Percentiles rank a stretch among this genome's conserved stretches.
Evolutionary conservation across 1,140 invertebrate genomes (phyloP).

Genomic region (Caenorhabditis latens): DNA sequence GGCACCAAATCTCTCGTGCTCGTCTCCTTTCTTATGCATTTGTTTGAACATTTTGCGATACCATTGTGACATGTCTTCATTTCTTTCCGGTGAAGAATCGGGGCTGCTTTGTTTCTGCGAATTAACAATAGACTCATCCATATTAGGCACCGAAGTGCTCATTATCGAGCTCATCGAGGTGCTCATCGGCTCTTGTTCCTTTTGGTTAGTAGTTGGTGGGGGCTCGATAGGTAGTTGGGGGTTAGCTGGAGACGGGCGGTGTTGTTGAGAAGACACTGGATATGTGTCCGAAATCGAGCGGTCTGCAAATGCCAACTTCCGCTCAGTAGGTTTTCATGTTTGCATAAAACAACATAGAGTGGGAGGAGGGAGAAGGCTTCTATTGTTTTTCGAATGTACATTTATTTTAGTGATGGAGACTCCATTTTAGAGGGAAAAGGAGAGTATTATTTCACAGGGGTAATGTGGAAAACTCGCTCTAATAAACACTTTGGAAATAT

Average conservation of each 20-base stretch:
- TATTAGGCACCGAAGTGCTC: conserved; percentile 8
- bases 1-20: conserved; percentile 14
- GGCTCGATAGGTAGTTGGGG: not conserved
- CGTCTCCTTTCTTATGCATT: conserved; percentile 60
- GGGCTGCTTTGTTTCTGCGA: not conserved
- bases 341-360: conserved; percentile 24
- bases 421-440: too few relatives aligned
- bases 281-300: conserved; percentile 55
- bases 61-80: conserved; percentile 61
- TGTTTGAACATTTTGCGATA: conserved; percentile 64
- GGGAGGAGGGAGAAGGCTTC: not conserved
- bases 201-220: not conserved
- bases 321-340: conserved; percentile 12
- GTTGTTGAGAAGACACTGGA: conserved; percentile 22
- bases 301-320: conserved; percentile 48
- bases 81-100: conserved; percentile 11
- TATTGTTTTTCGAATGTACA: conserved; percentile 30
- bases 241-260: not conserved
- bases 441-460: too few relatives aligned
- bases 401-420: not conserved
- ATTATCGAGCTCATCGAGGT: not conserved
- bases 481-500: too few relatives aligned
- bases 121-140: conserved; percentile 25
- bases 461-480: too few relatives aligned
- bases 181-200: not conserved